phyloP scores from a whole-genome alignment of 2,113 vertebrate species.

The Capra hircus region DNA sequence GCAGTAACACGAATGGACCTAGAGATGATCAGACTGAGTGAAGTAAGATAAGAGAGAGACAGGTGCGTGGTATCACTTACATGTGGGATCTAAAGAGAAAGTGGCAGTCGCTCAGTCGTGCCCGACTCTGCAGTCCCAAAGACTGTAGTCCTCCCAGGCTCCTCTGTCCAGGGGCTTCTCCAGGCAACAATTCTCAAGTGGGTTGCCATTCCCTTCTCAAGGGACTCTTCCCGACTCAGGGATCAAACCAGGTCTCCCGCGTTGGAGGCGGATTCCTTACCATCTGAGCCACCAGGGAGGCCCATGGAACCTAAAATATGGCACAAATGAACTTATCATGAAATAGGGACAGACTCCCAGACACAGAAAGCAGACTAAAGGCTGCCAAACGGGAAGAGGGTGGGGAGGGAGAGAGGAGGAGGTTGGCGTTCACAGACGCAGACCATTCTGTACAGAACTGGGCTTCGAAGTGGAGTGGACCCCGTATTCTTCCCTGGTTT shows the following conservation, averaged over 20 bases:
- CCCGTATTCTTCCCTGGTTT: neutral
- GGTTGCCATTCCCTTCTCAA: neutral
- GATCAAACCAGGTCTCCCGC: neutral
- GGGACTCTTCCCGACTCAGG: neutral
- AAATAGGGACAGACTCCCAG: neutral
- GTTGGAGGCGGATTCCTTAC: accelerated
- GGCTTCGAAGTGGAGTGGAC: neutral
- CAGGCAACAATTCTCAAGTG: neutral
- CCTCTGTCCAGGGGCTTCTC: neutral
- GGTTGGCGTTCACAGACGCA: accelerated
- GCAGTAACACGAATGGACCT: neutral
- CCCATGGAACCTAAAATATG: neutral
- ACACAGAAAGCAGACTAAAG: neutral
- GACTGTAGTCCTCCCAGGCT: neutral
- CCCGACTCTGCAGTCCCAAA: neutral
- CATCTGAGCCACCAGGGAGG: neutral
- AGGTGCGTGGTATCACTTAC: accelerated
- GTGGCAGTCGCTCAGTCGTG: accelerated
- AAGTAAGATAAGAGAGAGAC: neutral
- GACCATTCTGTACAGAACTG: accelerated
- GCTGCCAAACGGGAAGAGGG: neutral
- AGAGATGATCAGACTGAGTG: neutral
- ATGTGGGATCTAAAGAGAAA: accelerated
- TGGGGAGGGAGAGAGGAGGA: neutral
- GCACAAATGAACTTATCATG: neutral